phyloP scores from a whole-genome alignment of 35 echinoderm and acorn worm genomes.

The Apostichopus japonicus region DNA sequence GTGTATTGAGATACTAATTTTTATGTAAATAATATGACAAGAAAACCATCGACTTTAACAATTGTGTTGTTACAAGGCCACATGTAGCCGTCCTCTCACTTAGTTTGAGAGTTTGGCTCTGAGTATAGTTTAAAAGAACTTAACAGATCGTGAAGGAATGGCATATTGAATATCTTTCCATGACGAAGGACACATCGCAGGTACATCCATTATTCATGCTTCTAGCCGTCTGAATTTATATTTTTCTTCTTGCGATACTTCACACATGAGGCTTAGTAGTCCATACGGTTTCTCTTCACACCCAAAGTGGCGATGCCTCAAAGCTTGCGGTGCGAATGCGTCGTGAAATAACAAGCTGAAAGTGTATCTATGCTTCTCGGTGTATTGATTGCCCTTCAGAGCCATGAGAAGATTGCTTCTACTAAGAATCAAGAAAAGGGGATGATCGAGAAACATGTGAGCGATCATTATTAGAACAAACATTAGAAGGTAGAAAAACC shows the following conservation, averaged over 20 bases:
- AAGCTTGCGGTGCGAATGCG: not conserved
- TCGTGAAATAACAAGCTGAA: not conserved
- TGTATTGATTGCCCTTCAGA: not conserved
- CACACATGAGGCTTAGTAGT: not conserved
- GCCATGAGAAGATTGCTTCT: not conserved
- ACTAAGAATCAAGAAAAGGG: not conserved
- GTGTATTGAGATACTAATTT: no score
- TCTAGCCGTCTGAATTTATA: not conserved
- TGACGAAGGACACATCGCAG: not conserved
- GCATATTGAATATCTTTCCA: not conserved
- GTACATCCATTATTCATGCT: not conserved
- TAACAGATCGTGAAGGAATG: not conserved
- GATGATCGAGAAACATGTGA: no score
- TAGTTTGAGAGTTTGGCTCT: not conserved
- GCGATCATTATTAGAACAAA: no score
- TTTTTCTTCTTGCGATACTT: not conserved
- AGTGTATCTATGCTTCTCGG: not conserved
- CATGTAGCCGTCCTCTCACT: no score
- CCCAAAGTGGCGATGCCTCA: not conserved
- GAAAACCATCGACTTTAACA: no score
- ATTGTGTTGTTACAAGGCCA: no score
- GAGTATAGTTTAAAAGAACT: not conserved
- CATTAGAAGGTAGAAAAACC: no score
- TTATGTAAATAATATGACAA: no score
- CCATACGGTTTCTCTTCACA: not conserved